Base-by-base conservation (phyloP, 2,888 invertebrate species). In the Panorpa germanica region DNA sequence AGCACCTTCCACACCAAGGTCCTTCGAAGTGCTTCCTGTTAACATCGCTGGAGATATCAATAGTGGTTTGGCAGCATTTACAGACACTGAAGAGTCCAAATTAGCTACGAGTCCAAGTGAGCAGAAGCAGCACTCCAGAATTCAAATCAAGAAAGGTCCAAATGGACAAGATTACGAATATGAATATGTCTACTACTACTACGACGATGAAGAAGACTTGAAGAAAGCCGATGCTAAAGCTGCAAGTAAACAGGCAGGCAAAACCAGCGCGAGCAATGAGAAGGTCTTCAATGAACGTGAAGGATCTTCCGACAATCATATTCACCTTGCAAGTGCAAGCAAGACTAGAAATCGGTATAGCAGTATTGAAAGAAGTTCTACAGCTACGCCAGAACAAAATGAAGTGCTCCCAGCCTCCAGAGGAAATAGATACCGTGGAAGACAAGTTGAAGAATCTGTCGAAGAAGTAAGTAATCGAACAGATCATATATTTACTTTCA, bases 91-190 rank as follows among this genome's bases (percentile, higher is more conserved):
- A 11, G 54, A 55, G 35, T 63, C 65, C 23, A 56, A 61, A 28
- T 51, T 60, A n/a, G 61, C 60, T 29, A 48, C 70, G 13, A 64
- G 68, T 36, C 63, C 65, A 2, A 70, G 72, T 22, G 75, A 74
- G 46, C 70, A 70, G 41, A 68, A 63, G 38, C 65, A 65, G 42
- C 69, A 74, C 39, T 76, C 77, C 1, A 59, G 75, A 35, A 74
- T 78, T 40, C 73, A 83, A 60, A 72, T 85, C 18, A 82, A 85
- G 45, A 85, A 83, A 46, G 85, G 81, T 9, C 81, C 82, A 2
- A 83, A 85, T 44, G 85, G 85, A 3, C 76, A 83, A 50, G 85
- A 86, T 46, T 85, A 85, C 45, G 86, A 86, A 50, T 86, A 85
- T 45, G 86, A 86, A 48, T 86, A 86, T 46, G 78, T 86, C 15